Conservation (phyloP, 2,888 invertebrate species). For the Ochropleura plecta region DNA sequence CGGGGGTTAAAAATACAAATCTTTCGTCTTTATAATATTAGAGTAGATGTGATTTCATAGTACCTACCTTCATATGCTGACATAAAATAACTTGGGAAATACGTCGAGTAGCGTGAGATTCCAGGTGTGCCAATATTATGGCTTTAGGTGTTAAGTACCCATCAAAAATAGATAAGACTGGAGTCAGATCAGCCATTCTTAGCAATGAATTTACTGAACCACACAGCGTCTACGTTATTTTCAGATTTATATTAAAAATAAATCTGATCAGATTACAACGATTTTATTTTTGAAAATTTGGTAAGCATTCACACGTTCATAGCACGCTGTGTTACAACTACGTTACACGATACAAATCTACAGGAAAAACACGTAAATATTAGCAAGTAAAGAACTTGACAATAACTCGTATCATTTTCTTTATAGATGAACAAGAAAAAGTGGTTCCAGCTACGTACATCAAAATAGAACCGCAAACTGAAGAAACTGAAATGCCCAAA, state of each 20-base stretch:
- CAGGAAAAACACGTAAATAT: not conserved
- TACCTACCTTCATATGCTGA: not conserved
- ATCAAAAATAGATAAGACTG: not conserved
- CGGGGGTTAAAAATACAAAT: too few species aligned
- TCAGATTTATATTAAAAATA: not conserved
- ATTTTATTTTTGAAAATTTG: not conserved
- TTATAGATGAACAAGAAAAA: slow-evolving; percentile 46
- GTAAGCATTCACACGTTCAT: not conserved
- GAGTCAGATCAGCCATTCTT: not conserved
- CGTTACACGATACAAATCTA: too few species aligned
- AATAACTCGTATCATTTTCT: slow-evolving; percentile 47
- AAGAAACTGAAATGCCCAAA: not conserved
- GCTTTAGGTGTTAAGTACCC: not conserved
- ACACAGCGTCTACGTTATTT: not conserved
- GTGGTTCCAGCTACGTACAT: not conserved
- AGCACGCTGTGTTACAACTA: not conserved
- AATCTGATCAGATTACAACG: too few species aligned
- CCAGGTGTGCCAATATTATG: not conserved
- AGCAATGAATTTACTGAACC: not conserved
- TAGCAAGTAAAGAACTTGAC: not conserved
- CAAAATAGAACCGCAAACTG: slow-evolving; percentile 9
- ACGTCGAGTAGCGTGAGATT: not conserved
- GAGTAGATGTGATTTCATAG: too few species aligned
- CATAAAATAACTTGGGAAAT: not conserved
- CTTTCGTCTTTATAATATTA: too few species aligned